phyloP scores from a whole-genome alignment of 1,140 invertebrate species.

The Neodiprion lecontei region DNA sequence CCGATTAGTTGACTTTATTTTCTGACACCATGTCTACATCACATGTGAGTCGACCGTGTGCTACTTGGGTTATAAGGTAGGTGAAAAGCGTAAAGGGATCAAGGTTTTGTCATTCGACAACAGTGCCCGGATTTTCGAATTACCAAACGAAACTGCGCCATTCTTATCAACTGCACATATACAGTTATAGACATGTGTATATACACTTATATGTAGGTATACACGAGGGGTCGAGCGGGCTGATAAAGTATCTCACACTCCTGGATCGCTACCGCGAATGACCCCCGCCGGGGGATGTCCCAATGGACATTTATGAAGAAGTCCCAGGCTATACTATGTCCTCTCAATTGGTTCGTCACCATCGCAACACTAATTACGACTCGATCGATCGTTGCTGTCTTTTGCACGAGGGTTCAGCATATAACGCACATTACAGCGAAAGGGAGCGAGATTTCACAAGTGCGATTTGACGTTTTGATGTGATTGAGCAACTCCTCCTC shows the following conservation, averaged over 20 bases:
- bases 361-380: constrained; percentile 1
- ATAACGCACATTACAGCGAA: too few species aligned
- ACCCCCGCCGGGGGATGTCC: not conserved
- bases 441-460: too few species aligned
- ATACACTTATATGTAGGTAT: not conserved
- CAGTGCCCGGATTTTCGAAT: constrained; percentile 38
- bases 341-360: constrained; percentile 5
- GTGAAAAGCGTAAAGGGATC: too few species aligned
- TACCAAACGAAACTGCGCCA: constrained; percentile 36
- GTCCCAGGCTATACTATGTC: not conserved
- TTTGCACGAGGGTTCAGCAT: not conserved
- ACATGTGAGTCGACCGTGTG: too few species aligned
- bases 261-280: not conserved
- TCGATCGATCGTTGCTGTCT: constrained; percentile 4
- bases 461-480: too few species aligned
- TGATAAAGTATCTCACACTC: not conserved
- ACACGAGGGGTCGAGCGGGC: not conserved
- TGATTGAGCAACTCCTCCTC: too few species aligned
- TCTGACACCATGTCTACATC: too few species aligned
- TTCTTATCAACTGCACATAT: constrained; percentile 24
- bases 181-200: not conserved
- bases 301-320: not conserved
- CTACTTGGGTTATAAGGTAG: too few species aligned
- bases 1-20: too few species aligned
- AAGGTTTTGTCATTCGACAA: not conserved